Base-by-base conservation (phyloP, 2,113 vertebrate species). In the Centropus bengalensis region DNA sequence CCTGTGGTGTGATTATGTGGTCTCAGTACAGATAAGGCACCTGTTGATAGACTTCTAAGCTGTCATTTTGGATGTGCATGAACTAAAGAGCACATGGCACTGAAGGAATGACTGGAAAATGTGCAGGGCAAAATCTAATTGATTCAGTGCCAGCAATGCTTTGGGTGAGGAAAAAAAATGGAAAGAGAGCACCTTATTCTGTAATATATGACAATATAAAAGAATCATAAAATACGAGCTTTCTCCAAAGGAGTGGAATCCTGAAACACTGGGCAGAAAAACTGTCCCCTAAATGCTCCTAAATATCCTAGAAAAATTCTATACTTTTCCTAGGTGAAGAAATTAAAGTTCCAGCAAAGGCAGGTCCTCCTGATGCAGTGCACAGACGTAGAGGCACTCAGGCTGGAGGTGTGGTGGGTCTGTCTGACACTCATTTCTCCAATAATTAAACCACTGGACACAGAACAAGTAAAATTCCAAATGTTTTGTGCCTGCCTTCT, bases 201-300 rank as follows among this genome's bases (percentile, higher is more conserved):
- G 7, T 23, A 49, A 49, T 12, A 49, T 21, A 20, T 17, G 19
- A 16, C 23, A 12, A 49, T n/a, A 24, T 51, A 27, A 58, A 85
- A 87, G 22, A 80, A 66, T 27, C 38, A 49, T 28, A 5, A 67
- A 38, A 74, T 47, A 8, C 5, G 6, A 21, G 3, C 13, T 24
- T 23, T 16, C 5, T 68, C 27, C 55, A 44, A 52, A 23, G 4
- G 51, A 67, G 27, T 15, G 38, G 40, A 66, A 82, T 16, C 23
- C 51, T 0, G 0, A 63, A 55, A 15, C 4, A 47, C 14, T 14
- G 28, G 16, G 20, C 24, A 80, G 45, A 60, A 30, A 3, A 56
- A 47, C 30, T 79, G 32, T 17, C 19, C 8, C 28, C 2, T 4
- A 64, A 12, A 56, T 3, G 1, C 28, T 64, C 10, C 59, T 23